phyloP scores from a whole-genome alignment of 2,113 vertebrate genomes.

The Platysternon megacephalum region DNA sequence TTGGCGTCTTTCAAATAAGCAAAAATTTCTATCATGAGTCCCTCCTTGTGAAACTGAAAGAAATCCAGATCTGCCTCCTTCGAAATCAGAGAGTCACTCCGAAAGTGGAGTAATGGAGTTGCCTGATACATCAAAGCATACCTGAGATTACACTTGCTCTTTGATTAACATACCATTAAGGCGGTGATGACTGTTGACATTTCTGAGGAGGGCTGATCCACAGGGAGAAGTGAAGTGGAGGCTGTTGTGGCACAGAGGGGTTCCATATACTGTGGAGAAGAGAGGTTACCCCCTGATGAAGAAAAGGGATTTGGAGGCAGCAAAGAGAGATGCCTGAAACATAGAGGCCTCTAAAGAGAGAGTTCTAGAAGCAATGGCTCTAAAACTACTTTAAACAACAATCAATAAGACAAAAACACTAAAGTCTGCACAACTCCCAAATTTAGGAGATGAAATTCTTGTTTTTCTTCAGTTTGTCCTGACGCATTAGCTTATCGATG shows the following conservation, averaged over 20 bases:
- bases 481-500: neutral
- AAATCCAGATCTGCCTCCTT: neutral
- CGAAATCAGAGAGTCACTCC: neutral
- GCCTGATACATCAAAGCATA: neutral
- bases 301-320: neutral
- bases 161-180: conserved; percentile 13
- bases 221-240: neutral
- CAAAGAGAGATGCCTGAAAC: neutral
- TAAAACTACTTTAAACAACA: neutral
- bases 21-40: neutral
- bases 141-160: neutral
- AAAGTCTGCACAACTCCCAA: neutral
- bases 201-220: neutral
- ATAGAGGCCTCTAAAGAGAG: neutral
- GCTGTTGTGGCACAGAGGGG: neutral
- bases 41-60: neutral
- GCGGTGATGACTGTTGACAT: neutral
- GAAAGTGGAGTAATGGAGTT: neutral
- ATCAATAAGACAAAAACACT: neutral
- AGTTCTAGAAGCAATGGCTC: neutral
- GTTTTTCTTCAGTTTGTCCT: neutral
- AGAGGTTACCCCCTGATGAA: neutral
- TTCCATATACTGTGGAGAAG: neutral
- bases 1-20: neutral
- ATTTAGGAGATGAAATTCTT: neutral